phyloP scores from a whole-genome alignment of 1,140 invertebrate genomes.

The Ruditapes philippinarum region DNA sequence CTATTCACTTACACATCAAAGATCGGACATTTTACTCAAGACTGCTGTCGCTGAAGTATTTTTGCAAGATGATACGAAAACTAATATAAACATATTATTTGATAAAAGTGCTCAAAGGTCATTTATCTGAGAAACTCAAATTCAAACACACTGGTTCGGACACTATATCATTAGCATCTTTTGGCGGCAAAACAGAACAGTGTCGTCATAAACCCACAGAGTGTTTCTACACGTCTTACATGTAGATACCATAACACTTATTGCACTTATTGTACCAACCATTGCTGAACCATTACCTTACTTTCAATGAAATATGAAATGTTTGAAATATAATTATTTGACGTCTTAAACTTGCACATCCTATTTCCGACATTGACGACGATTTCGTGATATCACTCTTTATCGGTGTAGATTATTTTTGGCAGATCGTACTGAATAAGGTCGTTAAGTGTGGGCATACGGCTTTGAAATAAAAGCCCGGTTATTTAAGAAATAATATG shows the following conservation, averaged over 20 bases:
- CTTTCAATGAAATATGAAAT: not conserved
- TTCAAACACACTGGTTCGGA: not conserved
- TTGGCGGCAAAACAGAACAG: not conserved
- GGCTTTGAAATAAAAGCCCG: not conserved
- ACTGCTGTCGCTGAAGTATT: not conserved
- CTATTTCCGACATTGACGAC: not conserved
- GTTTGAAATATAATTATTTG: not conserved
- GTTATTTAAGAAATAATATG: too few species aligned
- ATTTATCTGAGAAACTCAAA: not conserved
- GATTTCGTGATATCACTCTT: constrained; percentile 18
- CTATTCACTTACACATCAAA: not conserved
- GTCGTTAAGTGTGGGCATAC: too few species aligned
- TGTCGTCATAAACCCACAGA: not conserved
- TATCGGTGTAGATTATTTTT: not conserved
- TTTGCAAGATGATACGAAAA: not conserved
- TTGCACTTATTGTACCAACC: too few species aligned
- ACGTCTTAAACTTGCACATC: constrained; percentile 5
- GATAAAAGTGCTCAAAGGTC: not conserved
- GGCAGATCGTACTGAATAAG: not conserved
- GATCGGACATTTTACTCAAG: not conserved
- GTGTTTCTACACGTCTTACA: not conserved
- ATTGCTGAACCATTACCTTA: too few species aligned
- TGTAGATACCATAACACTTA: not conserved
- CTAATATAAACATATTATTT: not conserved
- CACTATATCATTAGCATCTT: not conserved